A percentile compares a stretch with the other conserved stretches of the same genome.
Conservation (phyloP, 2,888 invertebrate genomes). For the Drosophila recens region DNA sequence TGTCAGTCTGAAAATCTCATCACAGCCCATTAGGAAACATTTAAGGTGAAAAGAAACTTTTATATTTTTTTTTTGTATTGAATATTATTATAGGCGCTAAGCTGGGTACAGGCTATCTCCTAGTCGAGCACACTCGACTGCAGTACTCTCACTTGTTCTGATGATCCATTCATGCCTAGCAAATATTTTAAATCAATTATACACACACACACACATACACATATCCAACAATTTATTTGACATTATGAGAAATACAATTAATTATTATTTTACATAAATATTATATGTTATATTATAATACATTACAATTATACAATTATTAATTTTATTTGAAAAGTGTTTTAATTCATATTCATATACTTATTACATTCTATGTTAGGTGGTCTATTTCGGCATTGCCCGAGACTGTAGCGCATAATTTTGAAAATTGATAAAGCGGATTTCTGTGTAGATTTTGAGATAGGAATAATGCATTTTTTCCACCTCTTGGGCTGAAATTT, state of each 20-base stretch:
- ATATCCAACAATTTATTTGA: conserved; percentile 11
- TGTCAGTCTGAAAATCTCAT: background rate
- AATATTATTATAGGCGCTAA: background rate
- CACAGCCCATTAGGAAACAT: background rate
- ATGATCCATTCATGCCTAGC: conserved; percentile 24
- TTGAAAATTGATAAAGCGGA: no score
- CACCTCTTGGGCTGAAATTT: no score
- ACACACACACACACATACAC: conserved; percentile 10
- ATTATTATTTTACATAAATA: conserved; percentile 16
- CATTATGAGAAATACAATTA: conserved; percentile 31
- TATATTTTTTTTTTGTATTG: conserved; percentile 10
- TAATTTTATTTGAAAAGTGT: conserved; percentile 4
- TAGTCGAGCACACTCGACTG: conserved; percentile 5
- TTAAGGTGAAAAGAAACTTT: background rate
- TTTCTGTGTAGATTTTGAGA: no score
- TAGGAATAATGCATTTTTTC: background rate
- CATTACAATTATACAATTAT: conserved; percentile 9
- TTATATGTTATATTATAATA: conserved; percentile 11
- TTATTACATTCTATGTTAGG: background rate
- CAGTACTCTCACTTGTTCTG: conserved; percentile 8
- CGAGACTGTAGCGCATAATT: no score
- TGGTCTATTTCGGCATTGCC: background rate
- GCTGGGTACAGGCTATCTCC: conserved; percentile 10
- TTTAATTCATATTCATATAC: background rate
- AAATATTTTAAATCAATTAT: conserved; percentile 33